These are phyloP conservation scores for Villa cingulata DNA, from an alignment of 2,888 invertebrate species.

Conservation along the genomic window DNA sequence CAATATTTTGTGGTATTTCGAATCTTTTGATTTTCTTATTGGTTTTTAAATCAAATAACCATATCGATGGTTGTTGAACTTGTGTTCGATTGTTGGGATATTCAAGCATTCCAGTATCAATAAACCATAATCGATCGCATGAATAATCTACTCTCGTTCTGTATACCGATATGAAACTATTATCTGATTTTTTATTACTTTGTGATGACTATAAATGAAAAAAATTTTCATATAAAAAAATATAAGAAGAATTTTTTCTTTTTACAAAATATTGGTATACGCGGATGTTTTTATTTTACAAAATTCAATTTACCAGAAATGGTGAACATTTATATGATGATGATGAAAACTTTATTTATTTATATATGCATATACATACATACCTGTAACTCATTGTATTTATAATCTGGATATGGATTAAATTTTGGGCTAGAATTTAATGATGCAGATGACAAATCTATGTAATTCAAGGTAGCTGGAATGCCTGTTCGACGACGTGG, in stretches of 20 bases:
- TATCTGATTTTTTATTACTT: constrained; percentile 11
- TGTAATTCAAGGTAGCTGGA: constrained; percentile 44
- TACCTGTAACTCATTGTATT: constrained; percentile 24
- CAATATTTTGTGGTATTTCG: constrained; percentile 31
- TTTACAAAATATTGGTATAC: too few relatives aligned
- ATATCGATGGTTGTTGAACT: constrained; percentile 47
- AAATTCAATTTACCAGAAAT: too few relatives aligned
- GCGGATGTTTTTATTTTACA: too few relatives aligned
- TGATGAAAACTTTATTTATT: background rate
- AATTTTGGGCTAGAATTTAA: constrained; percentile 25
- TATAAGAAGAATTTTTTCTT: background rate
- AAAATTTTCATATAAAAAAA: background rate
- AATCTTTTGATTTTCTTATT: constrained; percentile 46
- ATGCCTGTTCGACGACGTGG: constrained; percentile 55
- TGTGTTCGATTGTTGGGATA: constrained; percentile 38
- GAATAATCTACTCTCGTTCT: constrained; percentile 52
- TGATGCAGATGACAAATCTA: constrained; percentile 20
- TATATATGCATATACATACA: background rate
- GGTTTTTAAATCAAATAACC: constrained; percentile 51
- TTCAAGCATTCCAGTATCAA: constrained; percentile 61
- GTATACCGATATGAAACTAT: constrained; percentile 51
- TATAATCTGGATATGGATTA: constrained; percentile 28
- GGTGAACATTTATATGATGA: too few relatives aligned
- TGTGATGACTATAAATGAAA: constrained; percentile 1
- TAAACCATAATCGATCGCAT: constrained; percentile 64